A percentile compares a stretch with the other conserved stretches of the same genome.
These are phyloP conservation scores for Mimachlamys varia DNA, from an alignment of 2,888 invertebrate genomes.

Conservation along the genomic window DNA sequence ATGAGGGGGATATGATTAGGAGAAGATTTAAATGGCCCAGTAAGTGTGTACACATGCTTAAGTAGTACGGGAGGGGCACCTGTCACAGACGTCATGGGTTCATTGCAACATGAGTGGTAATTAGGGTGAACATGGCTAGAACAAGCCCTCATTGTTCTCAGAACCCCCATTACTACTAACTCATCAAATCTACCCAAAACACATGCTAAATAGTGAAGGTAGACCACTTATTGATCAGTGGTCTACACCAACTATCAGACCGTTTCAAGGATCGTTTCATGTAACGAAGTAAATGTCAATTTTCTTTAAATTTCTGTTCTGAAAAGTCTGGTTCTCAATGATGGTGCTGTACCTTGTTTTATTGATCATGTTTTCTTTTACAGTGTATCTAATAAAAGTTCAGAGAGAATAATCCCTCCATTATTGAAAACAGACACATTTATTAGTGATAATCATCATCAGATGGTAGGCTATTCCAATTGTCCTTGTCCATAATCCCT, in stretches of 20 bases:
- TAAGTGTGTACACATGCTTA: neutral
- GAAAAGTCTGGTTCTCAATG: neutral
- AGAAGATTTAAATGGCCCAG: neutral
- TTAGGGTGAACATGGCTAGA: neutral
- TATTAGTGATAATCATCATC: no score
- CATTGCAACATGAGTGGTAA: neutral
- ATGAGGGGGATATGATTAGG: neutral
- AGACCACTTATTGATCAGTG: neutral
- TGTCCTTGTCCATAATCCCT: no score
- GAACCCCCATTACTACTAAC: no score
- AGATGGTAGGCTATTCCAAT: no score
- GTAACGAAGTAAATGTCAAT: neutral
- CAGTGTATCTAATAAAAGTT: no score
- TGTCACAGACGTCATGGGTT: slow-evolving; percentile 3
- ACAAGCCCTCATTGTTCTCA: no score
- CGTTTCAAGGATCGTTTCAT: neutral
- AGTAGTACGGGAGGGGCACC: neutral
- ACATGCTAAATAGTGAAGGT: neutral
- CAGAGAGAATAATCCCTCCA: no score
- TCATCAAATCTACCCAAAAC: no score
- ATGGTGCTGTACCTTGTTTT: no score
- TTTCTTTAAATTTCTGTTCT: neutral
- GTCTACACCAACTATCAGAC: neutral
- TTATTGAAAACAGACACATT: no score
- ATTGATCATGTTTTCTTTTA: no score